Base-by-base conservation (phyloP, 2,888 invertebrate species). In the Atethmia centrago region DNA sequence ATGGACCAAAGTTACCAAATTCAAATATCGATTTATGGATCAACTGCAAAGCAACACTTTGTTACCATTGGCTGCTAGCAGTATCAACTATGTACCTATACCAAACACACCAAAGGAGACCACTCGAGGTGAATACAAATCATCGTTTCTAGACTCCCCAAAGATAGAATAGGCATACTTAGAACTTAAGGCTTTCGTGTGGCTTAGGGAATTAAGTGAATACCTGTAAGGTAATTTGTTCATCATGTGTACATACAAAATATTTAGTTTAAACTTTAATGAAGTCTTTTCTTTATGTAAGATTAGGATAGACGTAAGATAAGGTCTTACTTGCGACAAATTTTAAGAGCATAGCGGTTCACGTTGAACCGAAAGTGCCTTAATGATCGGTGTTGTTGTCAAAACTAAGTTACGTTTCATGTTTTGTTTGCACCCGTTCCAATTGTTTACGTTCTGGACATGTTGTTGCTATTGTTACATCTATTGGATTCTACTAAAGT, bases 311-410 rank as follows among this genome's bases (percentile, higher is more conserved):
- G 70, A 66, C 36, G 25, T 76, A 78, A 77, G 70, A 71, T 80
- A 79, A 75, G 69, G 72, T 68, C 73, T 65, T 71, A 68, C 71
- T 67, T 68, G 71, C 64, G 77, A 70, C 55, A 84, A 81, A 71
- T 62, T 72, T 81, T 77, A 76, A 63, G 74, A 75, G 82, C 80
- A 83, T 79, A 66, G 58, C 73, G 82, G 72, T 86, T 87, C 86
- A 84, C 82, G 84, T 83, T 79, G 83, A 83, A 85, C 86, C 70
- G 72, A 85, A 85, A 91, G 87, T 89, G 94, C 95, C 96, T 96
- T 95, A 96, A 96, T 96, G 94, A 90, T 93, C 95, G 95, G 95
- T 93, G 89, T 93, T 94, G 93, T 93, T 90, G 90, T 92, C 90
- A 86, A 89, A 86, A 88, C 82, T 90, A 87, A 86, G 91, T 93